Conservation (phyloP, 2,888 invertebrate genomes). For the Scaptomyza caliginosa region DNA sequence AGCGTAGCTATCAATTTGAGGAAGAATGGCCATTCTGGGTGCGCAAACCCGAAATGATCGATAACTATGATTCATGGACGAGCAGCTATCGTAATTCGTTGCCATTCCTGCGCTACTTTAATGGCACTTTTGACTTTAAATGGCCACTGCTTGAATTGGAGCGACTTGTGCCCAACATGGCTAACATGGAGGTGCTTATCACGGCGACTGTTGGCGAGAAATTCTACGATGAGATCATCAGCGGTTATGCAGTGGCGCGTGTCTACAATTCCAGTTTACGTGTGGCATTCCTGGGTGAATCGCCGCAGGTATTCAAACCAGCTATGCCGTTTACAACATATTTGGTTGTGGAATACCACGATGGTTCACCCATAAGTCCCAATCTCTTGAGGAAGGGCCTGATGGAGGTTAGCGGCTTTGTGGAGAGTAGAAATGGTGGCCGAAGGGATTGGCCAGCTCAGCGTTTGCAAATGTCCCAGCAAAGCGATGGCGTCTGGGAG, state of each 20-base stretch:
- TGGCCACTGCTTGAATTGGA: constrained; percentile 91
- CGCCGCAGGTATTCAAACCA: constrained; percentile 97
- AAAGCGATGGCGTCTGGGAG: constrained; percentile 92
- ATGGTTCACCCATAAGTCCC: constrained; percentile 91
- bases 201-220: constrained; percentile 94
- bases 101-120: constrained; percentile 92
- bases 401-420: constrained; percentile 88
- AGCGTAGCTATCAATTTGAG: constrained; percentile 91
- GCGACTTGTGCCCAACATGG: constrained; percentile 86
- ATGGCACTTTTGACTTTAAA: constrained; percentile 93
- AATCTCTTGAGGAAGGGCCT: constrained; percentile 87
- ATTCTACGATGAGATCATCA: constrained; percentile 91
- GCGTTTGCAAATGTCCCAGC: constrained; percentile 87
- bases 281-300: constrained; percentile 93
- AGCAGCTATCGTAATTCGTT: constrained; percentile 85
- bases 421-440: constrained; percentile 87
- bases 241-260: constrained; percentile 94
- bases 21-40: constrained; percentile 94
- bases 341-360: constrained; percentile 95
- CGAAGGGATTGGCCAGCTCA: constrained; percentile 87
- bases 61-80: constrained; percentile 79
- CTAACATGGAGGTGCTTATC: constrained; percentile 91
- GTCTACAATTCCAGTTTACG: constrained; percentile 94
- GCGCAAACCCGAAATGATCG: constrained; percentile 86
- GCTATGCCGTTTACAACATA: constrained; percentile 95